These are phyloP conservation scores for Panopea generosa DNA, from an alignment of 2,888 invertebrate genomes.

Conservation along the genomic window DNA sequence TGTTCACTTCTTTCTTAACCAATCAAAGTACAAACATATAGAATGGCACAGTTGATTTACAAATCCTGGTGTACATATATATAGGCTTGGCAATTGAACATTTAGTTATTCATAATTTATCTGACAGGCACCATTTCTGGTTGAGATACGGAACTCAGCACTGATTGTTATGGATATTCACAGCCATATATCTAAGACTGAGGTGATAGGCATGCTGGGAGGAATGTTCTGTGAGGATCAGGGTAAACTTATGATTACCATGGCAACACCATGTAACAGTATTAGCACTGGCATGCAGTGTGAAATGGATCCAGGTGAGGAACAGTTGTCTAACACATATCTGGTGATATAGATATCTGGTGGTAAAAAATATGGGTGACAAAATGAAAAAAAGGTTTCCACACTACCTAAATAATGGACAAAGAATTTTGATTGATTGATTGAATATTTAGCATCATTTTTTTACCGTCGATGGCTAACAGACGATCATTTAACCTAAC, in stretches of 20 bases:
- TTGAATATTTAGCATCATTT: too few species aligned
- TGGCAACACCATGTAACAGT: conserved; percentile 89
- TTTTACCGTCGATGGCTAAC: too few species aligned
- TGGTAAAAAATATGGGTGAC: too few species aligned
- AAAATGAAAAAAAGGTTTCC: background rate
- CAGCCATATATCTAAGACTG: conserved; percentile 89
- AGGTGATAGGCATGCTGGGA: conserved; percentile 92
- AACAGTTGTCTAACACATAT: too few species aligned
- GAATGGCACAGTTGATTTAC: too few species aligned
- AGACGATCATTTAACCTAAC: too few species aligned
- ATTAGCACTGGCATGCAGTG: conserved; percentile 90
- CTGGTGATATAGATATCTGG: background rate
- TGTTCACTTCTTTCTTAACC: too few species aligned
- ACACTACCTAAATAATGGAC: background rate
- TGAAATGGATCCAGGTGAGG: conserved; percentile 91
- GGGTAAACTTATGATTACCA: conserved; percentile 85
- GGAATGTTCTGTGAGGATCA: conserved; percentile 86
- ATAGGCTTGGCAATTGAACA: too few species aligned
- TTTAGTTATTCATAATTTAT: background rate
- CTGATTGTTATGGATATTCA: conserved; percentile 90
- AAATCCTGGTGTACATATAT: too few species aligned
- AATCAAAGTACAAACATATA: too few species aligned
- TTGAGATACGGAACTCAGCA: conserved; percentile 88
- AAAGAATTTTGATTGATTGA: background rate
- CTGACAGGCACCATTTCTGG: conserved; percentile 88